Evolutionary conservation across 2,888 invertebrate species (phyloP), one percentile per base, ranked within the genome.

Genomic region (Lydus trimaculatus): DNA sequence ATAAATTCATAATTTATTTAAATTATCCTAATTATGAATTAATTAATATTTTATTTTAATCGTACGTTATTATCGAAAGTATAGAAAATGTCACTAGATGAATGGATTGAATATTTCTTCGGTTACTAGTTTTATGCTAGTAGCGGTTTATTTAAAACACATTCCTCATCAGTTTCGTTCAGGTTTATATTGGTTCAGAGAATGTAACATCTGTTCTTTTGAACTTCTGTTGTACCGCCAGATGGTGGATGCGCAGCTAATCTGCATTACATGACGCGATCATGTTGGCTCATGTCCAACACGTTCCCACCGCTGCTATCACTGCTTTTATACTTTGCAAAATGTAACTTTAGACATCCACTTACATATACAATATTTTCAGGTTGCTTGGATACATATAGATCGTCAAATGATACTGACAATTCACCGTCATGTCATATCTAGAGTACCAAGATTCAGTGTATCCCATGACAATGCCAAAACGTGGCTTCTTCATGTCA

Each of bases 341-440:
- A 75, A 73, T 73, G 67, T 73, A 73, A 75, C 64, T 69, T 72
- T 73, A 69, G 66, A 52, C 67, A 63, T 36, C 61, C 68, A 67
- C 71, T 68, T 71, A 67, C 67, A 65, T 67, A 65, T 67, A 67
- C 67, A 65, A 64, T 63, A 25, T 63, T 80, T 77, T 59, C 86
- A 97, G 96, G 95, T 97, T 80, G 96, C 96, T 72, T 97, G 96
- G 96, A 93, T 96, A 80, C 96, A 96, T 87, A 95, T 97, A 82
- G 96, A 96, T 86, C 91, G 96, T 63, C 95, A 96, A 87, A 96
- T 96, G 94, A 93, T 97, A 81, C 88, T 97, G 75, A 96, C 96
- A 58, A 94, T 97, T 83, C 96, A 97, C 86, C 91, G 94, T 31
- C 96, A 96, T 86, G 94, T 97, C 76, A 95, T 97, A 81, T 94